A percentile compares a stretch with the other conserved stretches of the same genome.
phyloP scores from a whole-genome alignment of 2,888 invertebrate species.

The Andrena dorsata region DNA sequence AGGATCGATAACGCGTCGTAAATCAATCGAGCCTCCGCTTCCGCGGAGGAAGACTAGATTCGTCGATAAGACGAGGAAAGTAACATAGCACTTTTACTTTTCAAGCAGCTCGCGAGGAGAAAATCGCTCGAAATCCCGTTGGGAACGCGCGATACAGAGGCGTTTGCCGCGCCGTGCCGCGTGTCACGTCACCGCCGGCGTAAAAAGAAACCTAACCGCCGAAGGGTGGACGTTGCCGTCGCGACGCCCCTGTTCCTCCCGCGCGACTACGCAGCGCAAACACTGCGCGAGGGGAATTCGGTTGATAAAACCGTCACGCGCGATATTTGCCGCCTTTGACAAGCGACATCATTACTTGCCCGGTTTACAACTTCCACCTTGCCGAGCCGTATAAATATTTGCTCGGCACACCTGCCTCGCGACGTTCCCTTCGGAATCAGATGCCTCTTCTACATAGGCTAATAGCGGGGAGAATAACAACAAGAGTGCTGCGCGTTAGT shows the following conservation, averaged over 20 bases:
- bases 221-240: not conserved
- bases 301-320: not conserved
- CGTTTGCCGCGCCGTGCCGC: not conserved
- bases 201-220: not conserved
- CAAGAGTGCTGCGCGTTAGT: not conserved
- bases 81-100: slow-evolving; percentile 3
- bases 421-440: slow-evolving; percentile 29
- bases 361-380: slow-evolving; percentile 48
- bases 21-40: slow-evolving; percentile 4
- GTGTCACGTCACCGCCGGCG: not conserved
- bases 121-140: slow-evolving; percentile 4
- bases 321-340: slow-evolving; percentile 27
- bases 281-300: slow-evolving; percentile 9
- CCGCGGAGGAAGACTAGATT: slow-evolving; percentile 9
- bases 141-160: not conserved
- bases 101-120: slow-evolving; percentile 5
- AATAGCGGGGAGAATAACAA: not conserved
- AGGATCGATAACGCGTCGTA: slow-evolving; percentile 1
- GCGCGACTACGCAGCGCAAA: slow-evolving; percentile 4
- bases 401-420: slow-evolving; percentile 24
- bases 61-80: slow-evolving; percentile 5
- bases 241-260: not conserved
- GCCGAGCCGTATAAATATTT: slow-evolving; percentile 58
- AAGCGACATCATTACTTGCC: slow-evolving; percentile 42
- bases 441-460: not conserved